Conservation (phyloP, 2,888 invertebrate genomes). For the Leptinotarsa rubiginosa region DNA sequence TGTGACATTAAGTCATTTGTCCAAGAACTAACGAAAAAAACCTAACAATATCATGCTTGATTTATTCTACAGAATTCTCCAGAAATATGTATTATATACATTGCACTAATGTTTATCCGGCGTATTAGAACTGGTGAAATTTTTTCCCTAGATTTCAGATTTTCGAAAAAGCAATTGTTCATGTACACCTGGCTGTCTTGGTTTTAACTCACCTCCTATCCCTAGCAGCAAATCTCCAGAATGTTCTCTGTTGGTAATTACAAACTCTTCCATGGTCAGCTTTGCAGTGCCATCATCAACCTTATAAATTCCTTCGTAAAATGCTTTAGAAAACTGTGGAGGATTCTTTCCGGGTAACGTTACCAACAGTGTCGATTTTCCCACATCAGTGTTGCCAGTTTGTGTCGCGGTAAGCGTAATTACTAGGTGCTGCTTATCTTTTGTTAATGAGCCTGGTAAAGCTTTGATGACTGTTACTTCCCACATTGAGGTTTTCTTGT, state of each 20-base stretch:
- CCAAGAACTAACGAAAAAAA: too few relatives aligned
- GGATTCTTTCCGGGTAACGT: conserved; percentile 12
- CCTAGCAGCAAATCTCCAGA: background rate
- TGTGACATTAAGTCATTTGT: too few relatives aligned
- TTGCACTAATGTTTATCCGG: too few relatives aligned
- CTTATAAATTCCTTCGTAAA: conserved; percentile 26
- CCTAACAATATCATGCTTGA: too few relatives aligned
- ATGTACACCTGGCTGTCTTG: background rate
- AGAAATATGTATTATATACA: too few relatives aligned
- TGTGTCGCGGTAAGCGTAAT: conserved; percentile 30
- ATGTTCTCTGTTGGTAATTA: conserved; percentile 26
- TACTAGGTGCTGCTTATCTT: conserved; percentile 23
- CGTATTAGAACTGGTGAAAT: too few relatives aligned
- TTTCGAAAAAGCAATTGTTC: background rate
- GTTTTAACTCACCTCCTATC: conserved; percentile 22
- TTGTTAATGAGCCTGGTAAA: conserved; percentile 17
- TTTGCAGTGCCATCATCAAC: background rate
- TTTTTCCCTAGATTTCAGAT: background rate
- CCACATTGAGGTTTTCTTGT: conserved; percentile 30
- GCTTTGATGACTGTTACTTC: conserved; percentile 16
- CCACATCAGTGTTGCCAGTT: conserved; percentile 1
- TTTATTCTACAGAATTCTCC: too few relatives aligned
- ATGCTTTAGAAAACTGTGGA: conserved; percentile 23
- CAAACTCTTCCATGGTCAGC: conserved; percentile 17
- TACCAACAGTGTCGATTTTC: conserved; percentile 26